Evolutionary conservation across 2,888 invertebrate species (phyloP).

Genomic region (Eudemis profundana): DNA sequence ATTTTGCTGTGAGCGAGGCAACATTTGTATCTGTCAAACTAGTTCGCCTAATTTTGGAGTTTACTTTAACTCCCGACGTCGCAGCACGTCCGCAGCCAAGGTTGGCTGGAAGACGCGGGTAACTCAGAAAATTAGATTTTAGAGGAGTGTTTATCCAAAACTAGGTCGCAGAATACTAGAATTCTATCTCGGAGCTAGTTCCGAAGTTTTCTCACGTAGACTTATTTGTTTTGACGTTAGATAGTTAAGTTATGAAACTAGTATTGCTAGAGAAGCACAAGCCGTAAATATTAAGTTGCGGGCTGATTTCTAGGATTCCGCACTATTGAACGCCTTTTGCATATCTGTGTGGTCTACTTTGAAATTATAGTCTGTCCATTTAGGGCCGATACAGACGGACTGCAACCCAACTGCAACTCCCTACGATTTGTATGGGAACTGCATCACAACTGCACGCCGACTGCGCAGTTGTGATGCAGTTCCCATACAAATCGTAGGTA

Average conservation of each 20-base stretch:
- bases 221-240: neutral
- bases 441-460: no score
- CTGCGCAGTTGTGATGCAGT: no score
- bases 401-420: no score
- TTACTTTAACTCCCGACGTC: no score
- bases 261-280: neutral
- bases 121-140: slow-evolving; percentile 3
- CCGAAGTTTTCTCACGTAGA: neutral
- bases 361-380: no score
- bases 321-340: neutral
- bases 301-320: neutral
- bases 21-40: no score
- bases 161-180: neutral
- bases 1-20: no score
- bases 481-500: no score
- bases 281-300: neutral
- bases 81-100: slow-evolving; percentile 2
- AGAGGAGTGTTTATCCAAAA: neutral
- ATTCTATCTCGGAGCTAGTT: neutral
- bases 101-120: neutral
- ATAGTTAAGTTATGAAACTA: neutral
- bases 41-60: no score
- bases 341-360: no score
- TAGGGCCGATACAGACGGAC: no score
- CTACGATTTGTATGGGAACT: no score